Evolutionary conservation across 2,888 invertebrate species (phyloP), one percentile per base, ranked within the genome.

Genomic region (Drosophila mayaguana): DNA sequence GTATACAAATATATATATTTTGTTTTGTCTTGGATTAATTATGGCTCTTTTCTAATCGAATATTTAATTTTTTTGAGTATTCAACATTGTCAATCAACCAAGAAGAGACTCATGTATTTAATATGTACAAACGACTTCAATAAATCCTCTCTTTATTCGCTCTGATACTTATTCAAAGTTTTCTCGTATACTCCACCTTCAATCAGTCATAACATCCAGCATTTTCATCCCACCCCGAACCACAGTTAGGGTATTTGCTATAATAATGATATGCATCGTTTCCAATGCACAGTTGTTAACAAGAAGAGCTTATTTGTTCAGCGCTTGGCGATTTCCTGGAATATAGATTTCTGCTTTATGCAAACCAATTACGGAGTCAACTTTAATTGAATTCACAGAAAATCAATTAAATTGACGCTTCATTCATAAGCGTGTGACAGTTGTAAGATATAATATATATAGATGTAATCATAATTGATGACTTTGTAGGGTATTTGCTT

Each of bases 261-360:
- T 28, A 32, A 16, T 38, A 54, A 54, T 54, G 11, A 54, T n/a
- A 53, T 54, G 53, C 25, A 54, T 12, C 22, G 38, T 6, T 53
- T 22, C 20, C 16, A 3, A 36, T 34, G 20, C 20, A 16, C 8
- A 36, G 4, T 16, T 16, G 25, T 38, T 38, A 38, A 25, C 53
- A 36, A 36, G 36, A 36, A 36, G 20, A n/a, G 20, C 12, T 48
- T 28, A 28, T 28, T 48, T 48, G 20, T 36, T 40, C 12, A 50
- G 18, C 6, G 3, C 32, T 34, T 50, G 7, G 34, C 8, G 11
- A 40, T 60, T 69, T 69, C 71, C 71, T 36, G 14, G 67, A 45
- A 53, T 18, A 46, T 7, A 25, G 14, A 20, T 32, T 25, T 22
- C 50, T 20, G 18, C 34, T 42, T 32, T 16, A 34, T 22, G 3